phyloP scores from a whole-genome alignment of 2,888 invertebrate genomes.

The Epinotia brunnichana region DNA sequence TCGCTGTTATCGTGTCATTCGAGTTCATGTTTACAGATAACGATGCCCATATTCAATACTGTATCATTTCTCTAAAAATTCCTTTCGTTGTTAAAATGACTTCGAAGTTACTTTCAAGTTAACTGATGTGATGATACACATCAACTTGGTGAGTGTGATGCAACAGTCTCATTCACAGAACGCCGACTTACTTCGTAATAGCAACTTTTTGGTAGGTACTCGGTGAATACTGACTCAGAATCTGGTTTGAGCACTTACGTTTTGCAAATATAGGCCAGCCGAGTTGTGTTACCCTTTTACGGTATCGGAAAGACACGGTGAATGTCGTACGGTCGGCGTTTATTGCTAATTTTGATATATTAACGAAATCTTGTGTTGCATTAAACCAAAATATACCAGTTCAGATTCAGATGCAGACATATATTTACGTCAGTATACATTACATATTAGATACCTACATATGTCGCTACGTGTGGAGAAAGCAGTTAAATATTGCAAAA shows the following conservation, averaged over 20 bases:
- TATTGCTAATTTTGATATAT: slow-evolving; percentile 45
- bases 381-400: background rate
- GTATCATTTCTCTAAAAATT: background rate
- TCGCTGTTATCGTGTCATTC: slow-evolving; percentile 27
- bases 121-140: slow-evolving; percentile 17
- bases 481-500: too few species aligned
- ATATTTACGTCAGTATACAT: too few species aligned
- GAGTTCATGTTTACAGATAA: slow-evolving; percentile 29
- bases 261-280: slow-evolving; percentile 58
- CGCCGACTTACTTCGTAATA: slow-evolving; percentile 48
- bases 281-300: slow-evolving; percentile 63
- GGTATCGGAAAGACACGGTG: slow-evolving; percentile 54
- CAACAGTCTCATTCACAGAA: slow-evolving; percentile 34
- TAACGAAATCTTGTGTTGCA: background rate
- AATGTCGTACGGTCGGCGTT: slow-evolving; percentile 50
- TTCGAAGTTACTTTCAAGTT: background rate
- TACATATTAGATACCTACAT: too few species aligned
- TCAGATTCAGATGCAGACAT: background rate
- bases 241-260: slow-evolving; percentile 61
- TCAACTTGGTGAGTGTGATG: slow-evolving; percentile 22
- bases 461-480: too few species aligned
- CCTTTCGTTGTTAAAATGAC: background rate
- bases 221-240: slow-evolving; percentile 62
- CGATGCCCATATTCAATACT: slow-evolving; percentile 4
- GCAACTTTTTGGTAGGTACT: slow-evolving; percentile 50